Evolutionary conservation across 2,888 invertebrate genomes (phyloP), one percentile per base, ranked within the genome.

Genomic region (Erynnis tages): DNA sequence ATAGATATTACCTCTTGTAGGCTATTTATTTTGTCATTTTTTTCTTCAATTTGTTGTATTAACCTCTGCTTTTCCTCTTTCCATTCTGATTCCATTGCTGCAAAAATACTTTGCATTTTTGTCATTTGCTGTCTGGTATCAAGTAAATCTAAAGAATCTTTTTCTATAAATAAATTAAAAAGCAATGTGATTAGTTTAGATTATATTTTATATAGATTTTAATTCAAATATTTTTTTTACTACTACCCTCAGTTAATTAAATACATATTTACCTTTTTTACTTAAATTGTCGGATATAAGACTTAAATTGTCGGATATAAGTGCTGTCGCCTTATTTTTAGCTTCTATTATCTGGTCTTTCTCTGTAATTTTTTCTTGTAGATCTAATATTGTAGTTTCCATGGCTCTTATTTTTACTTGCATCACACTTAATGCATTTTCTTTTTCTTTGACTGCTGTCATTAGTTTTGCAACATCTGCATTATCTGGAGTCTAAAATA

Each of bases 271-370:
- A 89, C 90, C 90, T 79, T 93, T 94, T 77, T 91, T 93, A 69
- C 90, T 92, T 53, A 95, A 83, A 77, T 92, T 94, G 62, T n/a
- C n/a, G n/a, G n/a, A n/a, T n/a, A n/a, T n/a, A n/a, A n/a, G n/a
- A 69, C 90, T 92, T 53, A 95, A 83, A 77, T 92, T 94, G 62
- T 94, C 94, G 3, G 94, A 93, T 91, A 95, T 93, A 34, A 95
- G 83, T 11, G 94, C 93, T 32, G 94, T 92, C 19, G 96, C 95
- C 82, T 93, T 93, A 65, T 95, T 95, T 73, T 95, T 91, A 4
- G 95, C 93, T 77, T 94, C 93, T 67, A 96, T 94, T 44, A 96
- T 94, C 67, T 94, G 93, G 79, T 96, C 95, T 76, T 96, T 95
- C 79, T 96, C 95, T 68, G 92, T 93, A 2, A 96, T 87, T 77